phyloP scores from a whole-genome alignment of 2,797 vertebrate genomes.

The Eleutherodactylus coqui region DNA sequence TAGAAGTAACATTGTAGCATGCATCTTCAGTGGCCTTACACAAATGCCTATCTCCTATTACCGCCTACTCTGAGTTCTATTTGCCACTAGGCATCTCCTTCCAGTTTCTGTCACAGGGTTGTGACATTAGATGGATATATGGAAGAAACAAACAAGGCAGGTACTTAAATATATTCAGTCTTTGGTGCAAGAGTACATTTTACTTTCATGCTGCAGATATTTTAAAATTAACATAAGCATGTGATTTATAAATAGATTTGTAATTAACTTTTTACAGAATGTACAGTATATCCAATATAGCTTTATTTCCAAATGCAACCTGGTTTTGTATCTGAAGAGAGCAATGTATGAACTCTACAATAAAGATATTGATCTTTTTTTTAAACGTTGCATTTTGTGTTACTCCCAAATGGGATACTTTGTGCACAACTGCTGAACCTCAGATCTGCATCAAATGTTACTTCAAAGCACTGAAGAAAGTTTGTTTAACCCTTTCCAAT shows the following conservation, averaged over 20 bases:
- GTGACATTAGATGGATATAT: constrained; percentile 28
- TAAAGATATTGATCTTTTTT: constrained; percentile 77
- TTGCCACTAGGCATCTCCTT: background rate
- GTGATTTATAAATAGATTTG: constrained; percentile 59
- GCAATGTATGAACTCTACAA: constrained; percentile 71
- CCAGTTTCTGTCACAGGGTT: background rate
- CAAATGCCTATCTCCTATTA: background rate
- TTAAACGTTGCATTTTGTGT: constrained; percentile 56
- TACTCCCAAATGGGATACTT: background rate
- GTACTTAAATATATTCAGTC: constrained; percentile 51
- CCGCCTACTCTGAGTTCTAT: background rate
- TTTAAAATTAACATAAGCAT: constrained; percentile 60
- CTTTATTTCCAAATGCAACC: constrained; percentile 66
- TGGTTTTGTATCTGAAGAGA: constrained; percentile 73
- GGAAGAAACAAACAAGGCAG: constrained; percentile 59
- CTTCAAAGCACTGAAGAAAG: background rate
- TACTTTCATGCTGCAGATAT: constrained; percentile 45
- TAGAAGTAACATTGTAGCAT: background rate
- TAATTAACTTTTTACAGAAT: constrained; percentile 63
- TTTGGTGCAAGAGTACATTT: constrained; percentile 53
- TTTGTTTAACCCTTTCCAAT: too few relatives aligned
- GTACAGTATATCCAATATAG: constrained; percentile 62
- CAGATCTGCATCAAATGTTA: background rate
- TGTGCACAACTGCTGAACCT: background rate
- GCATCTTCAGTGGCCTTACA: background rate